These are phyloP conservation scores for Cyaniris semiargus DNA, from an alignment of 2,888 invertebrate species.

Conservation along the genomic window DNA sequence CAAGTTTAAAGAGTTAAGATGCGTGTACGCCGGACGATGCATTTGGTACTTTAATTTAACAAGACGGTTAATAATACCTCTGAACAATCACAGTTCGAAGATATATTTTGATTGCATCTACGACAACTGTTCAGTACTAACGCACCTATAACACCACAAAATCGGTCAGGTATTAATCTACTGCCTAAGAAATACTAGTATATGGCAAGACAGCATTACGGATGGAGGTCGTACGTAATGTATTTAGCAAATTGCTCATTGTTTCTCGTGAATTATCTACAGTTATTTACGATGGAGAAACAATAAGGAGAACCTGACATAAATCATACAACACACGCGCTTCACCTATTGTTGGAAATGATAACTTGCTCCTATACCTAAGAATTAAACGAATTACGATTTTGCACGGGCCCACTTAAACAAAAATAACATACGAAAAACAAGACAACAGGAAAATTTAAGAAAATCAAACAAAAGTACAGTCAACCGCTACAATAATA, in stretches of 20 bases:
- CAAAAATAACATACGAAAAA: conserved; percentile 47
- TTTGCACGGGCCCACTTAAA: conserved; percentile 54
- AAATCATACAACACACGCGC: conserved; percentile 71
- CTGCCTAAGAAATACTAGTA: conserved; percentile 71
- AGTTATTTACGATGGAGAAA: conserved; percentile 74
- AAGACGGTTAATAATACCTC: not conserved
- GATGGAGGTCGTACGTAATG: conserved; percentile 77
- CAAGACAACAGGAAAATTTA: conserved; percentile 42
- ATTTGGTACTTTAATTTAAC: not conserved
- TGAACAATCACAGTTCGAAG: not conserved
- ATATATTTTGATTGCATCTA: not conserved
- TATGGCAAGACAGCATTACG: conserved; percentile 79
- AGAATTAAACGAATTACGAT: conserved; percentile 41
- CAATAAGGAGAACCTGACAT: conserved; percentile 72
- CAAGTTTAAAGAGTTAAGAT: not conserved
- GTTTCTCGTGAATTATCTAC: conserved; percentile 70
- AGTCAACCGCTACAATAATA: conserved; percentile 7
- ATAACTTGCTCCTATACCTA: conserved; percentile 53
- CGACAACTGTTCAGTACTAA: not conserved
- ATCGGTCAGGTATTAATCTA: conserved; percentile 58
- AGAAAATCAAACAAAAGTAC: conserved; percentile 58
- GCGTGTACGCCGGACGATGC: not conserved
- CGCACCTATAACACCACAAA: conserved; percentile 27
- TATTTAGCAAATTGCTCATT: conserved; percentile 79
- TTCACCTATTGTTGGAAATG: conserved; percentile 57